These are phyloP conservation scores for Salvelinus alpinus DNA, from an alignment of 2,113 vertebrate genomes.

Conservation along the genomic window DNA sequence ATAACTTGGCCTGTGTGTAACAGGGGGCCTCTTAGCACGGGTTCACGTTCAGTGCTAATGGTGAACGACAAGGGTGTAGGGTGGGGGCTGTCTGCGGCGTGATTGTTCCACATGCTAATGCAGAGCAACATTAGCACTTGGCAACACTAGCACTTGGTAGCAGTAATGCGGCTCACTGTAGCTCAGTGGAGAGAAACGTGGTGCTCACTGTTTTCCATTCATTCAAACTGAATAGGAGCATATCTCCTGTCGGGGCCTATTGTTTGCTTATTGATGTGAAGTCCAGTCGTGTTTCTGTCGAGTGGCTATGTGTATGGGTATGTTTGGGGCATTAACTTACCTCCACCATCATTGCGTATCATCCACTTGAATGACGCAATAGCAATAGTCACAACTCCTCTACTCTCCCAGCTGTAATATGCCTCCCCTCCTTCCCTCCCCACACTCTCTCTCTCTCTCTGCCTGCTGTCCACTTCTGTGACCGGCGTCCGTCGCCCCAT, in stretches of 20 bases:
- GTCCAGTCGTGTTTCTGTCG: neutral
- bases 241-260: neutral
- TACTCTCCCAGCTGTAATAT: neutral
- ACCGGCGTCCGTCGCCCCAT: constrained; percentile 44
- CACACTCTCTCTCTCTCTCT: constrained; percentile 21
- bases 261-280: neutral
- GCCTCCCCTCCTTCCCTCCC: neutral
- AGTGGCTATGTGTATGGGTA: neutral
- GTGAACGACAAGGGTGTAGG: constrained; percentile 18
- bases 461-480: neutral
- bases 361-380: neutral
- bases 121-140: neutral
- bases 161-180: neutral
- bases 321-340: neutral
- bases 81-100: neutral
- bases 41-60: constrained; percentile 49
- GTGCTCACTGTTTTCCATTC: neutral
- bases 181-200: neutral
- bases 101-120: constrained; percentile 25
- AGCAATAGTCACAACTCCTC: neutral
- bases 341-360: neutral
- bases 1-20: constrained; percentile 48
- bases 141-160: neutral
- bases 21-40: constrained; percentile 32
- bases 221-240: neutral